These are phyloP conservation scores for Aix galericulata DNA, from an alignment of 2,113 vertebrate genomes.

Conservation along the genomic window DNA sequence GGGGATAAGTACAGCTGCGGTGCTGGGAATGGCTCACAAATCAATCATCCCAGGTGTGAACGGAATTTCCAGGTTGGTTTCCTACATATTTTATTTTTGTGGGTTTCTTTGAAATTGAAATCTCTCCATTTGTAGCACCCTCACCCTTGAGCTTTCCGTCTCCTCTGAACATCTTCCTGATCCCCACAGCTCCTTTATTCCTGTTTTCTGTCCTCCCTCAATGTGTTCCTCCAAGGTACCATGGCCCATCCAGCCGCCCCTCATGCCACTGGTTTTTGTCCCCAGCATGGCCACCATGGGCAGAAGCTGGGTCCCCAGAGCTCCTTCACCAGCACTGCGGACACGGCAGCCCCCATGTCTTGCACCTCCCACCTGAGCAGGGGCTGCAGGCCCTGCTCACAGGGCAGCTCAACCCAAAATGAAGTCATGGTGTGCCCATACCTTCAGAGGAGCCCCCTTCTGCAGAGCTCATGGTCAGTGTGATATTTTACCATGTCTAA, in stretches of 20 bases:
- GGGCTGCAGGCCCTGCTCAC: too few species aligned
- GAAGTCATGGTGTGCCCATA: background rate
- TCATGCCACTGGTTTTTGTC: background rate
- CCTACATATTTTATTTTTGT: conserved; percentile 48
- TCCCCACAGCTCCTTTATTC: conserved; percentile 45
- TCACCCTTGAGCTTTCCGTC: conserved; percentile 37
- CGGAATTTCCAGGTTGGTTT: conserved; percentile 51
- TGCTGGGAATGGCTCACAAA: conserved; percentile 45
- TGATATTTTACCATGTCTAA: background rate
- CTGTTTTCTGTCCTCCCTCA: conserved; percentile 9
- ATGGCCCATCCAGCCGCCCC: background rate
- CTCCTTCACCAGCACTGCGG: background rate
- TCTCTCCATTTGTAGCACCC: conserved; percentile 17
- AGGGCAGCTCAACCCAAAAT: background rate
- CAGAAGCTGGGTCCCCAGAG: background rate
- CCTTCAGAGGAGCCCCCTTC: background rate
- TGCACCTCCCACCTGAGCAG: background rate
- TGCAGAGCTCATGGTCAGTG: background rate
- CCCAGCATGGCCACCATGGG: background rate
- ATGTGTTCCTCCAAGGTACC: background rate
- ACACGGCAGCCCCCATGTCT: accelerated
- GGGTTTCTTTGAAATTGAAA: conserved; percentile 58
- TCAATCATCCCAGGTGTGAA: conserved; percentile 61
- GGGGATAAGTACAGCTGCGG: background rate
- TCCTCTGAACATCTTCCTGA: conserved; percentile 1